Evolutionary conservation across 2,888 invertebrate species (phyloP).

Genomic region (Eumacrocentrus americanus): DNA sequence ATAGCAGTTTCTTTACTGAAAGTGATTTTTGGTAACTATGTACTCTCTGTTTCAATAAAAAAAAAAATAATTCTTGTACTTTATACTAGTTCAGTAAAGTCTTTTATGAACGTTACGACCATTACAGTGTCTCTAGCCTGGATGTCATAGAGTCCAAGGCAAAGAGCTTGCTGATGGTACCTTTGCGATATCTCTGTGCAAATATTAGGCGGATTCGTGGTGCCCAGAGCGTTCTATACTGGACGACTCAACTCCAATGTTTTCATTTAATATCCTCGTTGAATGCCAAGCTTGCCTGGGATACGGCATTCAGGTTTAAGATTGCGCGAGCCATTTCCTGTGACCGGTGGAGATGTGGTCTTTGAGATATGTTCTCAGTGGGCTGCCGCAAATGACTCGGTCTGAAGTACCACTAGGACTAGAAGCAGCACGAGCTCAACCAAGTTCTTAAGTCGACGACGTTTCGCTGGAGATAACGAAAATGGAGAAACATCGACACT

Average conservation of each 20-base stretch:
- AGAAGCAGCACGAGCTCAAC: too few species aligned
- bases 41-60: too few species aligned
- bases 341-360: conserved; percentile 56
- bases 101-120: conserved; percentile 17
- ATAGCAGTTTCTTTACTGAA: too few species aligned
- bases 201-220: conserved; percentile 53
- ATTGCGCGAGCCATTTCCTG: conserved; percentile 60
- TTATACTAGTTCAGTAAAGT: too few species aligned
- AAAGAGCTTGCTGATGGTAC: conserved; percentile 48
- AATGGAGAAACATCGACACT: conserved; percentile 20
- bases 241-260: conserved; percentile 47
- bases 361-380: conserved; percentile 53
- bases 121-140: too few species aligned
- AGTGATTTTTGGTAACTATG: too few species aligned
- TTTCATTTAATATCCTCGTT: conserved; percentile 58
- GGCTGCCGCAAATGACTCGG: conserved; percentile 35
- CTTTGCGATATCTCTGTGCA: conserved; percentile 58
- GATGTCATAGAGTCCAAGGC: conserved; percentile 11
- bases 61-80: too few species aligned
- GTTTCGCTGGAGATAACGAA: conserved; percentile 28
- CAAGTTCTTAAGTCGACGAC: too few species aligned
- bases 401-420: background rate
- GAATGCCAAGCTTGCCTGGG: conserved; percentile 43
- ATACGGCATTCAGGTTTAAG: conserved; percentile 47
- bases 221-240: conserved; percentile 27